Conservation (phyloP, 2,113 vertebrate genomes). For the Gorsachius goisagi region DNA sequence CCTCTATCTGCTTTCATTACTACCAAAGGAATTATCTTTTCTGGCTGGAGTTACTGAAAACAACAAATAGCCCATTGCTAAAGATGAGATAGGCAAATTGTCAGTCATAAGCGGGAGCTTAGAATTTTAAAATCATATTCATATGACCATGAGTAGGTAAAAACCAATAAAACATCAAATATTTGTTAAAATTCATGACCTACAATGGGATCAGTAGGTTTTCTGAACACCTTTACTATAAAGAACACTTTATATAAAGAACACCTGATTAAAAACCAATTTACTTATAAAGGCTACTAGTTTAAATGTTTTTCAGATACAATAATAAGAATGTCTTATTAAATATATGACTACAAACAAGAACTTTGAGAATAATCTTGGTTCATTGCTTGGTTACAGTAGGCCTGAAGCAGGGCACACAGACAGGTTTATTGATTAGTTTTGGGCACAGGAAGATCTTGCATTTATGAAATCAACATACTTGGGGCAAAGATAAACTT, state of each 20-base stretch:
- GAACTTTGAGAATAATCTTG: neutral
- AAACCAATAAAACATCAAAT: neutral
- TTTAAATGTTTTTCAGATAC: neutral
- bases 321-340: neutral
- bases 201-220: neutral
- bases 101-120: neutral
- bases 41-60: neutral
- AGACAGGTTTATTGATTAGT: neutral
- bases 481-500: neutral
- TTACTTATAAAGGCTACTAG: too few species aligned
- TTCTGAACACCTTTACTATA: neutral
- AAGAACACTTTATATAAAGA: neutral
- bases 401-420: neutral
- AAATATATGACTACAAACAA: neutral
- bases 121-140: neutral
- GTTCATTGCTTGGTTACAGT: neutral
- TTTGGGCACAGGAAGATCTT: neutral
- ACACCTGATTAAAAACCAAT: too few species aligned
- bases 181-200: neutral
- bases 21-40: neutral
- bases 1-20: neutral
- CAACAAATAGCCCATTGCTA: neutral
- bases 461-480: neutral
- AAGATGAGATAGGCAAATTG: neutral
- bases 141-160: neutral